Evolutionary conservation across 1,140 invertebrate species (phyloP).

Genomic region (Rhopalosiphum maidis): DNA sequence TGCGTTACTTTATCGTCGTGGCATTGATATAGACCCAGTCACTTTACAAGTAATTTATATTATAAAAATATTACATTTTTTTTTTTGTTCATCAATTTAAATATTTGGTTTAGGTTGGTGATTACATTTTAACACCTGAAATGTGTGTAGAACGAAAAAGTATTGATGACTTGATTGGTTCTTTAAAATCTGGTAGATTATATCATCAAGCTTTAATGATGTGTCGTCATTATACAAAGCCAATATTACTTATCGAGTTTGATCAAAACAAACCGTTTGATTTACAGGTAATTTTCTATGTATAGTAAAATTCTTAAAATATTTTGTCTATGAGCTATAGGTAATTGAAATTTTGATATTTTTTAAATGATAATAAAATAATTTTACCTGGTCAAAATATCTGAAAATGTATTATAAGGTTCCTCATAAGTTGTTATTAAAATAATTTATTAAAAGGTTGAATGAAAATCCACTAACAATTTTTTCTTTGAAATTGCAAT

Average conservation of each 20-base stretch:
- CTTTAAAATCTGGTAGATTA: slow-evolving; percentile 90
- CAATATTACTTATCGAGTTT: slow-evolving; percentile 96
- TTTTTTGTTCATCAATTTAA: background rate
- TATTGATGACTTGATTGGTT: slow-evolving; percentile 95
- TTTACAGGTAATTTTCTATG: slow-evolving; percentile 72
- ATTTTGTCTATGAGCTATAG: too few species aligned
- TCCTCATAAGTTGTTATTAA: too few species aligned
- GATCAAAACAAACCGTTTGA: slow-evolving; percentile 92
- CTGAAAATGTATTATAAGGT: too few species aligned
- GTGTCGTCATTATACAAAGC: slow-evolving; percentile 85
- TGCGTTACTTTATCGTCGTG: slow-evolving; percentile 88
- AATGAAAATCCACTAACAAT: too few species aligned
- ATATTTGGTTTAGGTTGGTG: slow-evolving; percentile 76
- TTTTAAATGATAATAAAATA: too few species aligned
- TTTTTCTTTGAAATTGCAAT: too few species aligned
- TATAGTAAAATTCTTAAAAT: too few species aligned
- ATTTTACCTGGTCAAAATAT: too few species aligned
- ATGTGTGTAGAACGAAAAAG: slow-evolving; percentile 97
- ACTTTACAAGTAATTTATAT: slow-evolving; percentile 74
- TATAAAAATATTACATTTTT: slow-evolving; percentile 23
- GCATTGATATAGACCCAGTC: slow-evolving; percentile 91
- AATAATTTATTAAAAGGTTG: too few species aligned
- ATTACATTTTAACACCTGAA: slow-evolving; percentile 96
- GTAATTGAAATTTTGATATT: too few species aligned
- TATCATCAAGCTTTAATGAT: slow-evolving; percentile 94